Conservation (phyloP, 2,113 vertebrate genomes). For the Melanerpes formicivorus region DNA sequence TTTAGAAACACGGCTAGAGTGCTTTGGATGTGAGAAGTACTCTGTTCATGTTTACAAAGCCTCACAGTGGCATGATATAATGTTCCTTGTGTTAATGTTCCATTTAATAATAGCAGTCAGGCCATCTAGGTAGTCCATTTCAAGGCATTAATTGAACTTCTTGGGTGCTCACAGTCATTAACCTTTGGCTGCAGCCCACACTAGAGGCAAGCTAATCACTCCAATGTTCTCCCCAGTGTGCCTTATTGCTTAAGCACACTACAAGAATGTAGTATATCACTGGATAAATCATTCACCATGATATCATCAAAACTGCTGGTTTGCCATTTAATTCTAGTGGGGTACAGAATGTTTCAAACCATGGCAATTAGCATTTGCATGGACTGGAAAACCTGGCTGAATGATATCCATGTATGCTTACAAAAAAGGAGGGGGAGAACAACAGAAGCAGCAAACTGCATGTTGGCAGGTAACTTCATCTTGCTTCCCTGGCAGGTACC, state of each 20-base stretch:
- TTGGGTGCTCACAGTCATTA: slow-evolving; percentile 35
- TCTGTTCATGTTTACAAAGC: background rate
- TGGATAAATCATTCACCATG: slow-evolving; percentile 54
- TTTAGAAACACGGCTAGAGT: background rate
- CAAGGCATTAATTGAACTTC: slow-evolving; percentile 61
- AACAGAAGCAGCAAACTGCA: background rate
- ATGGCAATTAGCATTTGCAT: slow-evolving; percentile 32
- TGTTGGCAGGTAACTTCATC: background rate
- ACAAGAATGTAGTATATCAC: slow-evolving; percentile 30
- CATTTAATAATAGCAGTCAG: slow-evolving; percentile 28
- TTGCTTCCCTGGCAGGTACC: background rate
- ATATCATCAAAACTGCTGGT: slow-evolving; percentile 28
- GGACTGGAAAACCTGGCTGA: slow-evolving; percentile 4
- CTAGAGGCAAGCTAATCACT: slow-evolving; percentile 38
- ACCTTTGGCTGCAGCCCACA: slow-evolving; percentile 22
- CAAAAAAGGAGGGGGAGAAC: background rate
- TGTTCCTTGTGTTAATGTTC: slow-evolving; percentile 40
- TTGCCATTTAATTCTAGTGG: slow-evolving; percentile 21
- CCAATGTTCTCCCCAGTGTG: background rate
- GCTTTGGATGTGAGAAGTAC: background rate
- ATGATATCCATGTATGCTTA: background rate
- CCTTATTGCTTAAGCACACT: background rate
- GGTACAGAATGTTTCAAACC: slow-evolving; percentile 55
- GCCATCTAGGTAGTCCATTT: slow-evolving; percentile 52
- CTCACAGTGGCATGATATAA: slow-evolving; percentile 24